Conservation (phyloP, 2,113 vertebrate genomes). For the Chlorodrepanis virens region DNA sequence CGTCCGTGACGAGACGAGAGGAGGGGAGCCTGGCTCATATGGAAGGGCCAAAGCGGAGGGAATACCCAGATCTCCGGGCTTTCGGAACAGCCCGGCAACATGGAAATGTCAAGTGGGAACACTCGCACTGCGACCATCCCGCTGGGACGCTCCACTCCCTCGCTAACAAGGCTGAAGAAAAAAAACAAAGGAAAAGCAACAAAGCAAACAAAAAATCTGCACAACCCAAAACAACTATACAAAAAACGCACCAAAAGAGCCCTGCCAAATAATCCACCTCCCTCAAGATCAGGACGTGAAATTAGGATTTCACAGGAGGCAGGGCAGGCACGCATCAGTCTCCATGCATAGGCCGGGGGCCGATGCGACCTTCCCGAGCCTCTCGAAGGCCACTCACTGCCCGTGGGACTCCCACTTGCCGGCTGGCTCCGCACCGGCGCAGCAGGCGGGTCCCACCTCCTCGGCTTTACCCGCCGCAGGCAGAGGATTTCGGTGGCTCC, state of each 20-base stretch:
- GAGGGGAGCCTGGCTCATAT: rapidly evolving
- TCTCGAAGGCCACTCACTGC: rapidly evolving
- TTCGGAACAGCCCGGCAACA: rapidly evolving
- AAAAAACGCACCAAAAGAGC: not conserved
- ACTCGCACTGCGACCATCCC: rapidly evolving
- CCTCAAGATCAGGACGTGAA: not conserved
- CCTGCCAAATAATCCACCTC: not conserved
- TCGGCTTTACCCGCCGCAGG: rapidly evolving
- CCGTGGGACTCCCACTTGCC: rapidly evolving
- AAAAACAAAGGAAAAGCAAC: not conserved
- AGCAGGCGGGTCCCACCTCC: rapidly evolving
- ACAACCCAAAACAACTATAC: too few species aligned
- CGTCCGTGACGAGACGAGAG: rapidly evolving
- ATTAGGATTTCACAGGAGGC: not conserved
- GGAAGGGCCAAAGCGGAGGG: rapidly evolving
- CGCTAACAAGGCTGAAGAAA: not conserved
- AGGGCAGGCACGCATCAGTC: not conserved
- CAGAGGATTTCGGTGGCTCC: not conserved
- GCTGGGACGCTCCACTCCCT: rapidly evolving
- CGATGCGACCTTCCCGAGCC: rapidly evolving
- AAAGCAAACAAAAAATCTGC: not conserved
- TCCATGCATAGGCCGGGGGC: rapidly evolving
- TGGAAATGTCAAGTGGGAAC: not conserved
- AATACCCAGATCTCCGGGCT: rapidly evolving
- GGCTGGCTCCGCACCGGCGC: rapidly evolving